A percentile compares a stretch with the other conserved stretches of the same genome.
phyloP scores from a whole-genome alignment of 2,113 vertebrate genomes.

The Lethenteron camtschaticum region DNA sequence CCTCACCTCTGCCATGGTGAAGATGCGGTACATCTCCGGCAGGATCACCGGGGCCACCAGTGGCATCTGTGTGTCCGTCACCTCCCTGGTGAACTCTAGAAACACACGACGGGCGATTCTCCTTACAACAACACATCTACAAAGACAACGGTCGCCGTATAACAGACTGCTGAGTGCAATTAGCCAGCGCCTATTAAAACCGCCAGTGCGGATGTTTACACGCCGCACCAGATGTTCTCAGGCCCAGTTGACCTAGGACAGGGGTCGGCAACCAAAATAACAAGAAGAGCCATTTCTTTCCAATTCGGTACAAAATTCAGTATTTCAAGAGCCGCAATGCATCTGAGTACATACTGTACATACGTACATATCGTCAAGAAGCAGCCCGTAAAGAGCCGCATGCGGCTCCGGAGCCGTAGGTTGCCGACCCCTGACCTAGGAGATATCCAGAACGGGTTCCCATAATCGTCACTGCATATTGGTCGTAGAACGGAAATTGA shows the following conservation, averaged over 20 bases:
- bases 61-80: slow-evolving; percentile 92
- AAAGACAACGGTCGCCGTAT: slow-evolving; percentile 5
- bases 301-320: too few species aligned
- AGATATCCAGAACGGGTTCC: too few species aligned
- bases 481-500: too few species aligned
- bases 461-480: too few species aligned
- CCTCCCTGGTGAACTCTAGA: slow-evolving; percentile 83
- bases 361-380: too few species aligned
- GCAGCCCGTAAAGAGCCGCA: too few species aligned
- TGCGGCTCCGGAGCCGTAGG: too few species aligned
- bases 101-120: background rate
- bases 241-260: background rate
- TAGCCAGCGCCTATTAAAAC: too few species aligned
- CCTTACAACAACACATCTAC: background rate
- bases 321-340: too few species aligned
- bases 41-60: slow-evolving; percentile 89
- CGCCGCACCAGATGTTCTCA: background rate
- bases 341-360: too few species aligned
- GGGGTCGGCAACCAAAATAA: too few species aligned
- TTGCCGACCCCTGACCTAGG: background rate
- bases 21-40: slow-evolving; percentile 98
- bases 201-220: background rate
- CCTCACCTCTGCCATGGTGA: slow-evolving; percentile 86
- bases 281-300: too few species aligned
- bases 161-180: background rate